Conservation (phyloP, 2,113 vertebrate genomes). For the Mustela nigripes region DNA sequence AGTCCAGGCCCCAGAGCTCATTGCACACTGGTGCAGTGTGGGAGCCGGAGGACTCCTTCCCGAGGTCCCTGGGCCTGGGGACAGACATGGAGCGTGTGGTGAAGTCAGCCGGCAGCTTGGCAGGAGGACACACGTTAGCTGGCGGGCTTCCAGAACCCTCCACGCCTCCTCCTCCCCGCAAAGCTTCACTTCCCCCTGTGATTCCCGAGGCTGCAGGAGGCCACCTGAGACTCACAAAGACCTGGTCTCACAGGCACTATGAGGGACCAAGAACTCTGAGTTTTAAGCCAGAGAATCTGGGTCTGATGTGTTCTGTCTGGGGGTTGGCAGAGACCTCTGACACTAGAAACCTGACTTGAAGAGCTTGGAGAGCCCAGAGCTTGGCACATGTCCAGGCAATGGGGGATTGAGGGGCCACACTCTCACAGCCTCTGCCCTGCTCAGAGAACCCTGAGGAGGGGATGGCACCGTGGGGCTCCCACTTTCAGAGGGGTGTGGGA, state of each 20-base stretch:
- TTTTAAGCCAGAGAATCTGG: neutral
- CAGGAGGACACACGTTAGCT: neutral
- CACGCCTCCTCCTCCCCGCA: too few species aligned
- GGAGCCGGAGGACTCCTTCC: neutral
- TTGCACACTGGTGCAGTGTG: accelerated
- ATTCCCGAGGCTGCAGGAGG: neutral
- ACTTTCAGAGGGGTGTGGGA: neutral
- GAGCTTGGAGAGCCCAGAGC: accelerated
- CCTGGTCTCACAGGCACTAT: neutral
- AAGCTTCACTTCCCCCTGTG: neutral
- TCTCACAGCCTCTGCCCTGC: neutral
- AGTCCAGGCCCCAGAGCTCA: neutral
- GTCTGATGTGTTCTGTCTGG: too few species aligned
- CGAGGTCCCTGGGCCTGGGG: too few species aligned
- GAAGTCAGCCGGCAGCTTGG: neutral
- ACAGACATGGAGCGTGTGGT: neutral
- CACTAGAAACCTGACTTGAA: neutral
- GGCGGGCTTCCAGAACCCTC: neutral
- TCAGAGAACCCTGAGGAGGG: neutral
- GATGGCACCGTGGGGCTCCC: neutral
- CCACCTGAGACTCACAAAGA: neutral
- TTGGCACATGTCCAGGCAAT: neutral
- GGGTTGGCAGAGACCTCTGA: neutral
- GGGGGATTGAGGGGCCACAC: accelerated
- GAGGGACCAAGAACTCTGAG: neutral